Percentiles rank a stretch among this genome's conserved stretches.
Conservation (phyloP, 2,797 vertebrate genomes). For the Microctenopoma stevenorrisi region DNA sequence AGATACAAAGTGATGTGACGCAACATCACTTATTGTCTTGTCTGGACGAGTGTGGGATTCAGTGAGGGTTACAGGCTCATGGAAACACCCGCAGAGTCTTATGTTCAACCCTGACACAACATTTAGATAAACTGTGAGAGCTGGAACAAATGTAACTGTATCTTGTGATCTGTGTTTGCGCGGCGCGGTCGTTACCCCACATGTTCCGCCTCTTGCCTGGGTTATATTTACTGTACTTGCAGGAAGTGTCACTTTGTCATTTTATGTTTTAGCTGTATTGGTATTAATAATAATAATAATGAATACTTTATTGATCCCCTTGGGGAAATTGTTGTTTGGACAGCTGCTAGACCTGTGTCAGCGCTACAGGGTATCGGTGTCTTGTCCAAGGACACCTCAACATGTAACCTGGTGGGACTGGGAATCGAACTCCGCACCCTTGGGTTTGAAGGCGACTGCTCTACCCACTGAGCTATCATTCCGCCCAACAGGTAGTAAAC, state of each 20-base stretch:
- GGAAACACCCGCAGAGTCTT: constrained; percentile 10
- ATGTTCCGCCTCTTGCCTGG: constrained; percentile 5
- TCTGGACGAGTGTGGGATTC: constrained; percentile 10
- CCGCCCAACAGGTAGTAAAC: no score
- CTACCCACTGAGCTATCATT: no score
- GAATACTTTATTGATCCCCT: no score
- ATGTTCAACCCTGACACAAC: constrained; percentile 7
- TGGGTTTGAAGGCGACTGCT: no score
- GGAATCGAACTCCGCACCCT: no score
- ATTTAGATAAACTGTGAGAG: neutral
- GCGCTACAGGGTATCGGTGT: no score
- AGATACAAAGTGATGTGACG: constrained; percentile 24
- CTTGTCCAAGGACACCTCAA: no score
- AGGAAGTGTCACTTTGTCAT: constrained; percentile 28
- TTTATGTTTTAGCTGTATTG: constrained; percentile 17
- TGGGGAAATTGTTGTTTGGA: no score
- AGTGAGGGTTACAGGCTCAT: constrained; percentile 23
- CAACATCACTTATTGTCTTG: constrained; percentile 5
- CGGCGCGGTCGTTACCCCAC: neutral
- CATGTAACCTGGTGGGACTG: no score
- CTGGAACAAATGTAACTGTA: neutral
- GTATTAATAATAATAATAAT: no score
- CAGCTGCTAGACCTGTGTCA: no score
- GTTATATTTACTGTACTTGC: neutral
- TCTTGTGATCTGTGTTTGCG: neutral